phyloP scores from a whole-genome alignment of 2,113 vertebrate species.

The Bothrops jararaca region DNA sequence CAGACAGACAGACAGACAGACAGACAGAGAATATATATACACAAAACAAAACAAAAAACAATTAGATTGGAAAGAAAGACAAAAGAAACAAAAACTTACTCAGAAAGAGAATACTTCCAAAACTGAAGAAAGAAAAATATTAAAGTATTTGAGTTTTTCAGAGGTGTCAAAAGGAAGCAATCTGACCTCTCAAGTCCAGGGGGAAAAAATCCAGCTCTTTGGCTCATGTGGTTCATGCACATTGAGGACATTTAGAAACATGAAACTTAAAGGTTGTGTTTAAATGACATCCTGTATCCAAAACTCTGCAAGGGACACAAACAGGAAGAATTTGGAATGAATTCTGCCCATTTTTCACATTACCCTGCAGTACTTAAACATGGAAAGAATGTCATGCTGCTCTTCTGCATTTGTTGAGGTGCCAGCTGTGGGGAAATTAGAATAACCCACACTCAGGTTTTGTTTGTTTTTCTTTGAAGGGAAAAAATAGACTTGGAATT shows the following conservation, averaged over 20 bases:
- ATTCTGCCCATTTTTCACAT: slow-evolving; percentile 12
- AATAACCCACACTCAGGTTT: background rate
- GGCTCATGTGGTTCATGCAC: slow-evolving; percentile 45
- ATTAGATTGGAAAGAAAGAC: background rate
- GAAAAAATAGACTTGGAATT: background rate
- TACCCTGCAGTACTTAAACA: background rate
- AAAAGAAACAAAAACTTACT: slow-evolving; percentile 30
- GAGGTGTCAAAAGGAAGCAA: slow-evolving; percentile 73
- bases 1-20: no score
- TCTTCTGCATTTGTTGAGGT: background rate
- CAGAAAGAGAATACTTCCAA: slow-evolving; percentile 60
- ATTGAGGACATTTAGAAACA: slow-evolving; percentile 57
- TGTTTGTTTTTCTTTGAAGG: background rate
- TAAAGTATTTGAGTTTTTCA: slow-evolving; percentile 53
- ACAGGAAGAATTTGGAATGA: slow-evolving; percentile 49
- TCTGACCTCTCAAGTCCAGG: slow-evolving; percentile 64
- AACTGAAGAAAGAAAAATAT: slow-evolving; percentile 14
- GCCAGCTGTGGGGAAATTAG: background rate
- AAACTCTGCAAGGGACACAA: slow-evolving; percentile 42
- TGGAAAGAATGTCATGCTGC: slow-evolving; percentile 32
- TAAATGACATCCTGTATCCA: slow-evolving; percentile 58
- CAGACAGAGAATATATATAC: background rate
- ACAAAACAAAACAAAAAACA: background rate
- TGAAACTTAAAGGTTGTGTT: slow-evolving; percentile 57
- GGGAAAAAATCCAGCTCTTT: slow-evolving; percentile 53